Evolutionary conservation across 2,888 invertebrate genomes (phyloP).

Genomic region (Tiliacea citrago): DNA sequence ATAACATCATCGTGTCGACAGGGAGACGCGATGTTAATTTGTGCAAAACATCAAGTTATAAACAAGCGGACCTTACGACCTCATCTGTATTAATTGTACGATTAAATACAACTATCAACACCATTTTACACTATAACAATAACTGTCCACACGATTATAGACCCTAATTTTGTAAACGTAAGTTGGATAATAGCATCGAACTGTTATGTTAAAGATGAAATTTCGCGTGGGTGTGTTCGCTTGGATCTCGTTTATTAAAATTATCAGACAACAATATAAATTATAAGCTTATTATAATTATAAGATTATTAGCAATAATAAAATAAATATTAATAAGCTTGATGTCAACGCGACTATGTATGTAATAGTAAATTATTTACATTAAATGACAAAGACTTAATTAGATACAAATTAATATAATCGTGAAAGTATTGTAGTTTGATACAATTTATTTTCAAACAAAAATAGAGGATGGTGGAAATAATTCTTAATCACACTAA

Average conservation of each 20-base stretch:
- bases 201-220: not conserved
- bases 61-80: constrained; percentile 60
- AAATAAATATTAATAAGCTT: constrained; percentile 30
- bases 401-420: not conserved
- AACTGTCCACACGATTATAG: constrained; percentile 16
- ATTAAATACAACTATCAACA: constrained; percentile 46
- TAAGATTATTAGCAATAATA: no score
- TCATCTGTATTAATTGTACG: constrained; percentile 65
- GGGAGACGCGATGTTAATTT: constrained; percentile 39
- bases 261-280: constrained; percentile 47
- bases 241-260: constrained; percentile 31
- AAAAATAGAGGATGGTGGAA: no score
- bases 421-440: not conserved
- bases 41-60: constrained; percentile 59
- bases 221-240: constrained; percentile 13
- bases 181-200: constrained; percentile 12
- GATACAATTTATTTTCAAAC: not conserved
- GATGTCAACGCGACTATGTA: constrained; percentile 12
- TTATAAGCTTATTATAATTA: constrained; percentile 28
- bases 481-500: not conserved
- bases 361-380: not conserved
- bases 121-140: constrained; percentile 11
- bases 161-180: not conserved
- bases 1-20: constrained; percentile 5
- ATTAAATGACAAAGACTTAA: not conserved